Evolutionary conservation across 2,888 invertebrate species (phyloP).

Genomic region (Brachynemurus nebulosus): DNA sequence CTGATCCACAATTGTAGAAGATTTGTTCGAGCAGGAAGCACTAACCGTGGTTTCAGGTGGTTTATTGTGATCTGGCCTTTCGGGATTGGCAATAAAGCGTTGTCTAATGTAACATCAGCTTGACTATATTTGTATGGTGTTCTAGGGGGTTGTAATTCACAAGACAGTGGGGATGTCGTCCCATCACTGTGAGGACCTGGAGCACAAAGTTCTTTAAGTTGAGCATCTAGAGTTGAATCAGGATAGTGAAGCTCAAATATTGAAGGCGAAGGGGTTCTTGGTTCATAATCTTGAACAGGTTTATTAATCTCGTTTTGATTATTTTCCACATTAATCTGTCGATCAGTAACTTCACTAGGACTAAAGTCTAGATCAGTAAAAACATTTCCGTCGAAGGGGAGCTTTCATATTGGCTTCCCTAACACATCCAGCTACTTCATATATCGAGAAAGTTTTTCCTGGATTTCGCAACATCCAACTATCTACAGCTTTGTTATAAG

Average conservation of each 20-base stretch:
- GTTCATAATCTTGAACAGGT: constrained; percentile 8
- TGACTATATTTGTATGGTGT: too few species aligned
- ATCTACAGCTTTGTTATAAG: constrained; percentile 23
- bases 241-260: constrained; percentile 10
- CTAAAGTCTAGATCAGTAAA: constrained; percentile 17
- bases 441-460: constrained; percentile 27
- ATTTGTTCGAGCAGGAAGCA: background rate
- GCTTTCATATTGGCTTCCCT: constrained; percentile 14
- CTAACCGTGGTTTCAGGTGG: constrained; percentile 1
- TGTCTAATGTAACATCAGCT: too few species aligned
- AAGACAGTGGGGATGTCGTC: too few species aligned
- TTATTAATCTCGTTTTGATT: constrained; percentile 8
- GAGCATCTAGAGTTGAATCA: constrained; percentile 9
- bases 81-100: too few species aligned
- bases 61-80: constrained; percentile 3
- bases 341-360: constrained; percentile 14
- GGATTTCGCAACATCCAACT: constrained; percentile 27
- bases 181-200: too few species aligned
- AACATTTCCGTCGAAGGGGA: constrained; percentile 15
- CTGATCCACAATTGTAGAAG: background rate
- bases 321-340: constrained; percentile 11
- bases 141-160: too few species aligned
- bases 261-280: constrained; percentile 8
- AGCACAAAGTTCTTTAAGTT: constrained; percentile 4
- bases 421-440: constrained; percentile 23